phyloP scores from a whole-genome alignment of 1,140 invertebrate genomes.

The Leptinotarsa texana region DNA sequence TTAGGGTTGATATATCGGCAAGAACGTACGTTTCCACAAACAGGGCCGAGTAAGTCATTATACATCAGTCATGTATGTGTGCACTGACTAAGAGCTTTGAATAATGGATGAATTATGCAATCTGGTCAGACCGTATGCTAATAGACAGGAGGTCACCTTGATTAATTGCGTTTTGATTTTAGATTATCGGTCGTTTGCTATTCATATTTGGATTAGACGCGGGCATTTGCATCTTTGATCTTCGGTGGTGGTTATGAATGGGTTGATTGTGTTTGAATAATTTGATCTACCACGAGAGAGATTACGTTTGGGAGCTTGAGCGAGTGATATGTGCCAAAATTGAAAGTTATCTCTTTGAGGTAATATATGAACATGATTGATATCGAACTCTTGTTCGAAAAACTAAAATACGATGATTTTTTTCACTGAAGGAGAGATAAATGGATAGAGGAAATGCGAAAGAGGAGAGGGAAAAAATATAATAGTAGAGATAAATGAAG shows the following conservation, averaged over 20 bases:
- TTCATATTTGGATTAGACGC: slow-evolving; percentile 41
- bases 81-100: slow-evolving; percentile 38
- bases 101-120: slow-evolving; percentile 52
- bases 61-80: slow-evolving; percentile 47
- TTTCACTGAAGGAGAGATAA: too few relatives aligned
- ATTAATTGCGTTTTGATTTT: slow-evolving; percentile 54
- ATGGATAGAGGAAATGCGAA: too few relatives aligned
- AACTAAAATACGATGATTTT: too few relatives aligned
- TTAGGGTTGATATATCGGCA: slow-evolving; percentile 42
- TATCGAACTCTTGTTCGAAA: too few relatives aligned
- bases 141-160: slow-evolving; percentile 45
- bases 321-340: too few relatives aligned
- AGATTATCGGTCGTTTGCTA: slow-evolving; percentile 51
- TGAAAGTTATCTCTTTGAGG: too few relatives aligned
- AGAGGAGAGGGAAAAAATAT: too few relatives aligned
- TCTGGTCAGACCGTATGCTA: slow-evolving; percentile 49
- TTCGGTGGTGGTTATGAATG: slow-evolving; percentile 8
- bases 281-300: background rate
- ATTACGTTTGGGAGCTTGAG: background rate
- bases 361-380: too few relatives aligned
- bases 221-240: slow-evolving; percentile 27
- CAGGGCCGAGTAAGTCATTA: slow-evolving; percentile 47
- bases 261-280: slow-evolving; percentile 16
- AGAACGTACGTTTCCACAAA: slow-evolving; percentile 41
- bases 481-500: too few relatives aligned